Evolutionary conservation across 2,888 invertebrate species (phyloP).

Genomic region (Caenorhabditis afra): DNA sequence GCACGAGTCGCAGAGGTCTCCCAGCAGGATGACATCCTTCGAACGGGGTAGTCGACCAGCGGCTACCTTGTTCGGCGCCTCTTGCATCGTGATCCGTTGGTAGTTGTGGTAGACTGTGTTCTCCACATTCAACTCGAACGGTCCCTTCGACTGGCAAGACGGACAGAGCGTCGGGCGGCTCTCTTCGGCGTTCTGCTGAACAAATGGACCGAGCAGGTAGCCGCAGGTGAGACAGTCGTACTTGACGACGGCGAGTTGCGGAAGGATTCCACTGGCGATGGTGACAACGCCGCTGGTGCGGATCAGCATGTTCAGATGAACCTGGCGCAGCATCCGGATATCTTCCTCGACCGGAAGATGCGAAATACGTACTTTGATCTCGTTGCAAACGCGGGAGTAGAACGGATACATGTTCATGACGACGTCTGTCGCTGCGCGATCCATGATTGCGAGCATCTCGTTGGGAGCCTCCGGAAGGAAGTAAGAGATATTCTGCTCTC

Average conservation of each 20-base stretch:
- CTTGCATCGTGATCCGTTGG: conserved; percentile 97
- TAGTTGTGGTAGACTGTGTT: conserved; percentile 96
- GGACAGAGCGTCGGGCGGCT: conserved; percentile 97
- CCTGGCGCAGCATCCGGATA: conserved; percentile 89
- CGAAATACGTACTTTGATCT: conserved; percentile 89
- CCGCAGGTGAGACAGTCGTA: conserved; percentile 98
- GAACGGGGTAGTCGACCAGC: conserved; percentile 97
- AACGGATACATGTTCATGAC: conserved; percentile 95
- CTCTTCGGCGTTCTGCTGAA: conserved; percentile 88
- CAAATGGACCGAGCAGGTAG: conserved; percentile 94
- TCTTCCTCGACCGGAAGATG: conserved; percentile 97
- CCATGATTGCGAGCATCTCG: conserved; percentile 76
- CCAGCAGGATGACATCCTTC: conserved; percentile 94
- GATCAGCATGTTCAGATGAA: conserved; percentile 92
- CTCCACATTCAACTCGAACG: conserved; percentile 98
- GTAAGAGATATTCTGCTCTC: conserved; percentile 94
- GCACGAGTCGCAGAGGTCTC: conserved; percentile 95
- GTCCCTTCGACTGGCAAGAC: conserved; percentile 96
- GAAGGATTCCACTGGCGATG: conserved; percentile 92
- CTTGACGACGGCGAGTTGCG: conserved; percentile 94
- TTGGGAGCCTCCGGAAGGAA: conserved; percentile 97
- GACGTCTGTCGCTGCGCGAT: conserved; percentile 84
- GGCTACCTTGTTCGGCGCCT: conserved; percentile 96
- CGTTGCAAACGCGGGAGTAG: conserved; percentile 93
- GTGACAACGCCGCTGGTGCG: conserved; percentile 95